phyloP scores from a whole-genome alignment of 2,113 vertebrate species.

The Gallinago paraguaiae region DNA sequence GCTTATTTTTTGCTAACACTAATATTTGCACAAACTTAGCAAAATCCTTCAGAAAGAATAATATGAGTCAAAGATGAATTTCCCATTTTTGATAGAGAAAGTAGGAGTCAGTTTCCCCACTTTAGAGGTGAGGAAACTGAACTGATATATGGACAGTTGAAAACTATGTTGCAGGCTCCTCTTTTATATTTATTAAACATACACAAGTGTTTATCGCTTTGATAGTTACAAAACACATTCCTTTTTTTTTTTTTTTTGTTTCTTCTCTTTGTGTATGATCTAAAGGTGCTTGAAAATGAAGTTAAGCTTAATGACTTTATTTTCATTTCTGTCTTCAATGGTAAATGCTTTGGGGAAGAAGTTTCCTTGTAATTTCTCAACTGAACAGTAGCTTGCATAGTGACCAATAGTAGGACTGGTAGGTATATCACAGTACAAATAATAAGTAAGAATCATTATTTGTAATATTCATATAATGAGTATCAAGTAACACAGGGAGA shows the following conservation, averaged over 20 bases:
- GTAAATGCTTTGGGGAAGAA: background rate
- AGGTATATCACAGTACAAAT: background rate
- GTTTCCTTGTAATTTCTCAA: background rate
- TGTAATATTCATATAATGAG: background rate
- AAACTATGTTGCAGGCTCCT: background rate
- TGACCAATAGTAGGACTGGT: background rate
- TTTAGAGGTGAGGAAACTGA: background rate
- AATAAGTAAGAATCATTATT: background rate
- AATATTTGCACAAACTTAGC: background rate
- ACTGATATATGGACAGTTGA: background rate
- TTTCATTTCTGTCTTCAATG: background rate
- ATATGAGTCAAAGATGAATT: background rate
- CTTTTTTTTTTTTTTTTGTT: background rate
- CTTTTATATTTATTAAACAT: background rate
- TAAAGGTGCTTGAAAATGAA: background rate
- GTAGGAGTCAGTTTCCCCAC: background rate
- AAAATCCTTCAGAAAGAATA: background rate
- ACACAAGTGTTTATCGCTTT: background rate
- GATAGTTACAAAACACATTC: background rate
- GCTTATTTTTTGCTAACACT: background rate
- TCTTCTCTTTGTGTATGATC: background rate
- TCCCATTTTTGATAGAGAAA: background rate
- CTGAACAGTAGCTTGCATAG: background rate
- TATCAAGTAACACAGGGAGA: background rate
- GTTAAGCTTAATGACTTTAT: background rate